Evolutionary conservation across 2,888 invertebrate genomes (phyloP), one percentile per base, ranked within the genome.

Genomic region (Lordiphosa andalusiaca): DNA sequence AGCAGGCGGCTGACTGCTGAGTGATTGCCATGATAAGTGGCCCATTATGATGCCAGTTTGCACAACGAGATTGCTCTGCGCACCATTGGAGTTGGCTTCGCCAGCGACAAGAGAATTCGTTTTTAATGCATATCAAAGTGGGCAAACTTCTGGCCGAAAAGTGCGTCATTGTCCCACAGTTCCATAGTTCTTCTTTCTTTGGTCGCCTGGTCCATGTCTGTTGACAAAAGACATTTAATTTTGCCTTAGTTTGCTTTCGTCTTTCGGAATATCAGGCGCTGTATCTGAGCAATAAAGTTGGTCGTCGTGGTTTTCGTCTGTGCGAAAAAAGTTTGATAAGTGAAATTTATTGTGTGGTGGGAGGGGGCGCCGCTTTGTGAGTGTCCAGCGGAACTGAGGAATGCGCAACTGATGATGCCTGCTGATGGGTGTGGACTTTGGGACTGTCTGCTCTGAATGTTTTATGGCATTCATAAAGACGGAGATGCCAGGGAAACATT

Each of bases 21-120:
- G 80, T 80, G 80, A 80, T 80, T 80, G 85, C 85, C 80, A 84
- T 80, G 85, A 80, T 84, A 84, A 80, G 85, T 80, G 85, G 80
- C 83, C 85, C 85, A 84, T 80, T 80, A 80, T 84, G 83, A 84
- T 84, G 72, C 65, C 80, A 80, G 80, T 80, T 84, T 80, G 85
- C 85, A 78, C 85, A 80, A 80, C 60, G 75, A 78, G 83, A 80
- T 84, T 78, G 84, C 67, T 69, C 63, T 70, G 66, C 69, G 78
- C 80, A 78, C 80, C 72, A 84, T 82, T 78, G 85, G 78, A 70
- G 71, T 59, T 47, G 67, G 54, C 55, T 33, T 12, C n/a, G 9
- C 23, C 49, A 13, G 39, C 36, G 64, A 46, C 46, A 21, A 46
- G 21, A 55, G 64, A 66, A 63, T 69, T 60, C 63, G 65, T 46